Percentiles rank a stretch among this genome's conserved stretches.
These are phyloP conservation scores for Leucophenga varia DNA, from an alignment of 1,140 invertebrate species.

Conservation along the genomic window DNA sequence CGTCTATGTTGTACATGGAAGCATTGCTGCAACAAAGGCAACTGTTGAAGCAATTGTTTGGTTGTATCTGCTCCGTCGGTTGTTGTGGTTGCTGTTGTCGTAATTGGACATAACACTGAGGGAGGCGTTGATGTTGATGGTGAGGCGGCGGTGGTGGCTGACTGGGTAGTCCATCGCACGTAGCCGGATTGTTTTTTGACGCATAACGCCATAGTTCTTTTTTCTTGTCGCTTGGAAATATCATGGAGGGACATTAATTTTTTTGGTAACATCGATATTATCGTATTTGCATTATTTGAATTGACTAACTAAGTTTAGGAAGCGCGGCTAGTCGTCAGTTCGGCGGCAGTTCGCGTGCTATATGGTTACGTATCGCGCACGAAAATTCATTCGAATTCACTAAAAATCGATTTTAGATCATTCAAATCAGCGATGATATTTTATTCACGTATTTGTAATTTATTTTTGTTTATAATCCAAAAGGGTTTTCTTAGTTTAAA, in stretches of 20 bases:
- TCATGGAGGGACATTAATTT: slow-evolving; percentile 56
- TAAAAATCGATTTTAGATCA: too few species aligned
- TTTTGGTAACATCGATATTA: slow-evolving; percentile 57
- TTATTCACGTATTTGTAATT: too few species aligned
- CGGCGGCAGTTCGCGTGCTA: too few species aligned
- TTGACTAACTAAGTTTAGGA: slow-evolving; percentile 47
- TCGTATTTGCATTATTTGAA: slow-evolving; percentile 54
- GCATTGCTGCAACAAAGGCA: slow-evolving; percentile 20
- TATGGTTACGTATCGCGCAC: too few species aligned
- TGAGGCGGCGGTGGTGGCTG: slow-evolving; percentile 44
- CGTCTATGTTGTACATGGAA: slow-evolving; percentile 2
- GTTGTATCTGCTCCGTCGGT: neutral
- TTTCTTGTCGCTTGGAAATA: slow-evolving; percentile 53
- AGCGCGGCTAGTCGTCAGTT: too few species aligned
- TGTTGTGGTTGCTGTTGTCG: too few species aligned
- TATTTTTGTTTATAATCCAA: too few species aligned
- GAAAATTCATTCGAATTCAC: too few species aligned
- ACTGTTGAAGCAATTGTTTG: slow-evolving; percentile 1
- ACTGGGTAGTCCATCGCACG: slow-evolving; percentile 45
- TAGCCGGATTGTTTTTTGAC: slow-evolving; percentile 48
- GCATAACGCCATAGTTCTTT: slow-evolving; percentile 56
- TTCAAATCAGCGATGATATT: too few species aligned
- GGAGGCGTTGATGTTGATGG: slow-evolving; percentile 46
- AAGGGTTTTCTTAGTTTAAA: too few species aligned
- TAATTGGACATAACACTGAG: too few species aligned